Evolutionary conservation across 2,888 invertebrate genomes (phyloP).

Genomic region (Colostygia pectinataria): DNA sequence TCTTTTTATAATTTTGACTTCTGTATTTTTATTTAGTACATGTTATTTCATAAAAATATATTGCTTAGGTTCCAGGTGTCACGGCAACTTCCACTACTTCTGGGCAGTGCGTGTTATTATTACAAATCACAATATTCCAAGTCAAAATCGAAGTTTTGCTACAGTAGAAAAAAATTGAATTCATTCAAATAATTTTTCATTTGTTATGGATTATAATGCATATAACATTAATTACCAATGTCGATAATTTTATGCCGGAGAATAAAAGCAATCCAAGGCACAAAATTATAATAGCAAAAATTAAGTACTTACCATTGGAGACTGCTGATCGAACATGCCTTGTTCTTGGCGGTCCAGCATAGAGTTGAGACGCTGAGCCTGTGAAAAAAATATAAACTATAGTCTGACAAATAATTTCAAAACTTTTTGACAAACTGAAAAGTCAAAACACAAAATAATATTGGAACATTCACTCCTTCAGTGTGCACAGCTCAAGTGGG

Average conservation of each 20-base stretch:
- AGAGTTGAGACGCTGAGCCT: conserved; percentile 84
- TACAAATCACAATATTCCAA: conserved; percentile 1
- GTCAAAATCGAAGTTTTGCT: conserved; percentile 6
- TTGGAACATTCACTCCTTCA: too few relatives aligned
- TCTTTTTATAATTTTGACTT: conserved; percentile 21
- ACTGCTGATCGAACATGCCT: conserved; percentile 78
- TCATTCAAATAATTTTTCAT: not conserved
- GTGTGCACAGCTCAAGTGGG: too few relatives aligned
- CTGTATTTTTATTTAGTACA: too few relatives aligned
- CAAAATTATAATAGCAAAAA: conserved; percentile 28
- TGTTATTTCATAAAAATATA: not conserved
- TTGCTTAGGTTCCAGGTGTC: conserved; percentile 4
- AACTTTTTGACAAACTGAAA: too few relatives aligned
- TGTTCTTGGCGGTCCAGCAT: conserved; percentile 89
- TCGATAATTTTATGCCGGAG: conserved; percentile 20
- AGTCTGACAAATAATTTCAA: too few relatives aligned
- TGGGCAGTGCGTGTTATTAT: too few relatives aligned
- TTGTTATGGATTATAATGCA: conserved; percentile 1
- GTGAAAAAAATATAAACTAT: too few relatives aligned
- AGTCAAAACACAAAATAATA: too few relatives aligned
- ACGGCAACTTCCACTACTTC: not conserved
- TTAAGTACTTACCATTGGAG: conserved; percentile 72
- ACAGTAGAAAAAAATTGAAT: not conserved
- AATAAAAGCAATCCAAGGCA: conserved; percentile 21
- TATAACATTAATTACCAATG: conserved; percentile 10